Conservation (phyloP, 2,113 vertebrate genomes). For the Lophotis ruficrista region DNA sequence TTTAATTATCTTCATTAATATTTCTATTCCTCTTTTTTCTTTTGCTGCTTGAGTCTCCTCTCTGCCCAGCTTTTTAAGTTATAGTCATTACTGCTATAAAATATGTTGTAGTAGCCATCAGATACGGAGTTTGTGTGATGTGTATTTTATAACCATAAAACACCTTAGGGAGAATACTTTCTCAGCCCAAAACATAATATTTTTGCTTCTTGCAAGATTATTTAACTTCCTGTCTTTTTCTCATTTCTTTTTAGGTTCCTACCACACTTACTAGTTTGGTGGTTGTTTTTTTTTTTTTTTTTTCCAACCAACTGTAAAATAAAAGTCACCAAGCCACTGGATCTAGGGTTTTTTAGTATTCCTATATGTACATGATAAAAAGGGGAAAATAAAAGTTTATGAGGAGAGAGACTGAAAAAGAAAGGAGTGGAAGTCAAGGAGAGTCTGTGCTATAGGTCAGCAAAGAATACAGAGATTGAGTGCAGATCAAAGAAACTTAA, state of each 20-base stretch:
- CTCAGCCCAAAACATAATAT: neutral
- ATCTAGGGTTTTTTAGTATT: neutral
- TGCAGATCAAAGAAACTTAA: conserved; percentile 73
- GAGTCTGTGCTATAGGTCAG: conserved; percentile 61
- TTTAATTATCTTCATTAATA: conserved; percentile 38
- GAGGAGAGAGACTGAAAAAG: conserved; percentile 41
- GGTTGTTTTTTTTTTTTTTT: neutral
- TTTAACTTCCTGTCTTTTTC: conserved; percentile 53
- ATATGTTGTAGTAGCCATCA: conserved; percentile 27
- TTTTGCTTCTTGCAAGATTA: conserved; percentile 65
- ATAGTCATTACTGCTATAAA: conserved; percentile 33
- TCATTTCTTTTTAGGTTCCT: conserved; percentile 41
- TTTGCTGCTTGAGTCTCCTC: neutral
- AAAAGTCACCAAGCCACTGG: conserved; percentile 29
- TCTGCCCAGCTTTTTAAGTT: conserved; percentile 28
- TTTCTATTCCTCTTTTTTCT: neutral
- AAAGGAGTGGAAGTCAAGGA: conserved; percentile 43
- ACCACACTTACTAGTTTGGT: neutral
- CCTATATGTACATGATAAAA: neutral
- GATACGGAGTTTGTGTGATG: conserved; percentile 40
- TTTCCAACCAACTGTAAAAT: conserved; percentile 14
- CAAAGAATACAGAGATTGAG: conserved; percentile 64
- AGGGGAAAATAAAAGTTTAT: conserved; percentile 48
- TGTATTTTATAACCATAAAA: conserved; percentile 53
- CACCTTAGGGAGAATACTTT: conserved; percentile 42